Conservation (phyloP, 1,140 invertebrate species). For the Trachelipus rathkii region DNA sequence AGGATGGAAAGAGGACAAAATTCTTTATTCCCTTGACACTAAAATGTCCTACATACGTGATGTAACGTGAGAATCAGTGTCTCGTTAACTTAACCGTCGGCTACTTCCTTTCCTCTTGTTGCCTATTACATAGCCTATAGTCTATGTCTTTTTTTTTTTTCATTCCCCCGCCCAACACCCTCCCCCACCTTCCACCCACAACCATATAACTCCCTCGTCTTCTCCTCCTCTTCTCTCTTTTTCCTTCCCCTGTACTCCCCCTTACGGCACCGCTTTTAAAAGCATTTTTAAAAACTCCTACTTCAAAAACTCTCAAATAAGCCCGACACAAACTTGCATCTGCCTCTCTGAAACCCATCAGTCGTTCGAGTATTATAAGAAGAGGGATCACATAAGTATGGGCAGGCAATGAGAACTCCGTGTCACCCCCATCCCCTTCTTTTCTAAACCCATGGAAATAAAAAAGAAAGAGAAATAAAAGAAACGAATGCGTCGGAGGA, state of each 20-base stretch:
- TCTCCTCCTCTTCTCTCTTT: neutral
- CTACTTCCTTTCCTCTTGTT: conserved; percentile 16
- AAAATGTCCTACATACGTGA: conserved; percentile 3
- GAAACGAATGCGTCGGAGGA: conserved; percentile 8
- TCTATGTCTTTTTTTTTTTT: neutral
- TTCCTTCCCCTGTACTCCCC: neutral
- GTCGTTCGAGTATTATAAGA: neutral
- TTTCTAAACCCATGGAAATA: neutral
- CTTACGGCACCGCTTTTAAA: neutral
- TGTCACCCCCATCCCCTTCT: neutral
- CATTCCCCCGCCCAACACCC: conserved; percentile 5
- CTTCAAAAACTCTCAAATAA: neutral
- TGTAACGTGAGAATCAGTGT: conserved; percentile 7
- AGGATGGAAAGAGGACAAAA: neutral
- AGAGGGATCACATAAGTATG: neutral
- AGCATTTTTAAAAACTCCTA: neutral
- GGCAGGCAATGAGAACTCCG: neutral
- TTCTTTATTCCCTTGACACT: neutral
- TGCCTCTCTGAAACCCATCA: neutral
- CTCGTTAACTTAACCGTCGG: conserved; percentile 12
- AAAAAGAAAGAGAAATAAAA: neutral
- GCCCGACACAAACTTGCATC: neutral
- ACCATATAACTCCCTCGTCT: neutral
- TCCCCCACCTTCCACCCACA: conserved; percentile 1
- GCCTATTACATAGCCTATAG: conserved; percentile 12